Conservation (phyloP, 2,888 invertebrate genomes). For the Dryomyza anilis region DNA sequence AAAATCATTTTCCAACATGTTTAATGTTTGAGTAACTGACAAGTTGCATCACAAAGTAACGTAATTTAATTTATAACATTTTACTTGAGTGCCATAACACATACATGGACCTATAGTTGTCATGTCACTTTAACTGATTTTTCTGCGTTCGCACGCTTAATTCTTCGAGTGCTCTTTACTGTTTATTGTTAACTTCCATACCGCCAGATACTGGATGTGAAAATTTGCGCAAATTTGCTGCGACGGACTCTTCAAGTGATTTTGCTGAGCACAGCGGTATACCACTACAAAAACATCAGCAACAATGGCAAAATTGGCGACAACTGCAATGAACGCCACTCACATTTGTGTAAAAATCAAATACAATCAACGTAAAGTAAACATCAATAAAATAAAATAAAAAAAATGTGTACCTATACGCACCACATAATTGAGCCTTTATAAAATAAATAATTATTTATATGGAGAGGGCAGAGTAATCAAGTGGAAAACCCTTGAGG, state of each 20-base stretch:
- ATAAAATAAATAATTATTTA: no score
- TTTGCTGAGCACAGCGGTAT: background rate
- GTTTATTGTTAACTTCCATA: conserved; percentile 20
- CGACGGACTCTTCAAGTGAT: background rate
- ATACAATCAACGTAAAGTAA: no score
- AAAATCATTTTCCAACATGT: conserved; percentile 26
- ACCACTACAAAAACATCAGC: conserved; percentile 3
- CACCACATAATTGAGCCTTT: no score
- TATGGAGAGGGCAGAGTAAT: no score
- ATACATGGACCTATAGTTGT: background rate
- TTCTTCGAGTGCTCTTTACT: conserved; percentile 24
- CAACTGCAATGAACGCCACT: background rate
- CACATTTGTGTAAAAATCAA: background rate
- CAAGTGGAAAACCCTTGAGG: no score
- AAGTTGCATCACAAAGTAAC: conserved; percentile 2
- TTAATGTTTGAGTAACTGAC: conserved; percentile 30
- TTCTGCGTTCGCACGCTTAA: conserved; percentile 28
- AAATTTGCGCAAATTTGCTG: conserved; percentile 6
- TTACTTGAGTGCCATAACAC: background rate
- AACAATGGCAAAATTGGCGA: background rate
- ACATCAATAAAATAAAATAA: background rate
- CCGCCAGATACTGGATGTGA: conserved; percentile 2
- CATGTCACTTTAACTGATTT: conserved; percentile 11
- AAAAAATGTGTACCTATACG: background rate
- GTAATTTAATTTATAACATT: conserved; percentile 18